Base-by-base conservation (phyloP, 1,140 invertebrate genomes). In the Drosophila lini region DNA sequence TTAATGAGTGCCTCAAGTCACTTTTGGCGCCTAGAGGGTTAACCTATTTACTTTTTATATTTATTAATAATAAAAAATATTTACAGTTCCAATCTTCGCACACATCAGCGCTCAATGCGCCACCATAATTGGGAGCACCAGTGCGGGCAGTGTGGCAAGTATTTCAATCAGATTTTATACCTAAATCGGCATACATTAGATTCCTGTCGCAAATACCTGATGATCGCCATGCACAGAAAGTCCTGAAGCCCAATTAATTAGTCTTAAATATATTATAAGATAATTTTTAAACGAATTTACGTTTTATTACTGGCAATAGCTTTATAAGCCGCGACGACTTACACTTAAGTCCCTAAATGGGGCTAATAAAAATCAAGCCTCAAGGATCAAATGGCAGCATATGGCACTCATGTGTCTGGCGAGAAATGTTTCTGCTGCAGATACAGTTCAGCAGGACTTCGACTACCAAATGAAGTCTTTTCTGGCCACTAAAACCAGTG, bases 91-190 rank as follows among this genome's bases (percentile, higher is more conserved):
- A 96, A 96, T 91, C 91, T 96, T 11, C 93, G 95, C 55, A 95
- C 95, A 0, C 95, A 96, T 92, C 95, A 96, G 84, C 94, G 95
- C 60, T 95, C 95, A 3, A 93, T 95, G 65, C 94, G 94, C 31
- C 95, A 96, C 86, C 95, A 96, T 91, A 86, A 94, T 32, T 96
- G 95, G 95, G 91, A 94, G 65, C 95, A 95, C 94, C 93, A 94
- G 11, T 96, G 95, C 78, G 81, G 93, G 2, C 93, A 94, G 53
- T 96, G 95, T 75, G 94, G 94, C 42, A 96, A 96, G 79, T 95
- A 95, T 13, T 97, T 97, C 90, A 96, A 95, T 22, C 95, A 96
- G 91, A 93, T 94, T 57, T 93, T 95, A 11, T 97, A 96, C 80
- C 91, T 97, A 13, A 95, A 96, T 80, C 94, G 96, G 8, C 96